Evolutionary conservation across 2,888 invertebrate species (phyloP).

Genomic region (Opisthograptis luteolata): DNA sequence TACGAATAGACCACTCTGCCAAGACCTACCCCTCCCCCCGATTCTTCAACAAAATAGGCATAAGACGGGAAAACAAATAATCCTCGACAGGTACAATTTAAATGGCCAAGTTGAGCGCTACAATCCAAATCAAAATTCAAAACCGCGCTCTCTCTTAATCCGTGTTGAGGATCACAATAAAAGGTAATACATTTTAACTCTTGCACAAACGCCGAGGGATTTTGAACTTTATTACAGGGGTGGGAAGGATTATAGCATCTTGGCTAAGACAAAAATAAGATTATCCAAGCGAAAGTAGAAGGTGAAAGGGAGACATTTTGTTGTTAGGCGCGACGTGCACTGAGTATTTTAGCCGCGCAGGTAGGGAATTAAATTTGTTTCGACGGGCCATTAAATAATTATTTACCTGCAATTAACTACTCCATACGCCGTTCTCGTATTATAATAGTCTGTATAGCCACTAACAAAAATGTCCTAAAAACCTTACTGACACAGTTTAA

Average conservation of each 20-base stretch:
- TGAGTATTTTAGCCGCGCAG: conserved; percentile 29
- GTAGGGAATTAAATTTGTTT: conserved; percentile 35
- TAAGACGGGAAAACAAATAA: conserved; percentile 63
- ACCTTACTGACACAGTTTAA: too few relatives aligned
- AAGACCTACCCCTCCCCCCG: conserved; percentile 49
- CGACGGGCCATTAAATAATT: too few relatives aligned
- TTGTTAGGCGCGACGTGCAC: conserved; percentile 58
- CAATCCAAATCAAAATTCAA: conserved; percentile 84
- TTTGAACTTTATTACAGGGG: conserved; percentile 57
- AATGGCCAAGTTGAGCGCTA: conserved; percentile 70
- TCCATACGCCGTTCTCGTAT: too few relatives aligned
- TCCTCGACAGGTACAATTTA: conserved; percentile 68
- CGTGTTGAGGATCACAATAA: conserved; percentile 84
- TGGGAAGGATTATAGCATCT: conserved; percentile 55
- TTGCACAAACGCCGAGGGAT: conserved; percentile 46
- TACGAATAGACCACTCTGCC: conserved; percentile 57
- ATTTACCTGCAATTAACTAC: too few relatives aligned
- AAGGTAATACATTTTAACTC: conserved; percentile 84
- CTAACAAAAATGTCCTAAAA: too few relatives aligned
- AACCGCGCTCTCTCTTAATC: conserved; percentile 84
- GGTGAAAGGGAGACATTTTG: conserved; percentile 84
- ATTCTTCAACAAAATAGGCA: conserved; percentile 43
- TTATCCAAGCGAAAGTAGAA: conserved; percentile 84
- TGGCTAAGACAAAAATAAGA: conserved; percentile 72
- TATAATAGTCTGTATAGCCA: too few relatives aligned